phyloP scores from a whole-genome alignment of 1,140 invertebrate genomes.

The Diabrotica undecimpunctata region DNA sequence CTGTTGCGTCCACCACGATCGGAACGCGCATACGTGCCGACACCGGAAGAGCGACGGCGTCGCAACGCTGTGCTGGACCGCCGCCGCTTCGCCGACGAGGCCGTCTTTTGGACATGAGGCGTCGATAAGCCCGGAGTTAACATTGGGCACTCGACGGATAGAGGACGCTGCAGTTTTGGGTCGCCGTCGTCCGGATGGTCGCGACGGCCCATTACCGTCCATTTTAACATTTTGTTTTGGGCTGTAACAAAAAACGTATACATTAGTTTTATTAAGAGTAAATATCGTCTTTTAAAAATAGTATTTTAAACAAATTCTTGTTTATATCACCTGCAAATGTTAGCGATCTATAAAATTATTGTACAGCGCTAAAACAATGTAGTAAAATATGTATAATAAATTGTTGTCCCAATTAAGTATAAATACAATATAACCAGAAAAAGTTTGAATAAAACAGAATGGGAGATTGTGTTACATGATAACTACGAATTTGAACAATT shows the following conservation, averaged over 20 bases:
- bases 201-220: slow-evolving; percentile 39
- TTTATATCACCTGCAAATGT: background rate
- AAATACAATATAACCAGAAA: no score
- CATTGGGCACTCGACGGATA: slow-evolving; percentile 18
- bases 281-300: no score
- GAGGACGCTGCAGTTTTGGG: slow-evolving; percentile 22
- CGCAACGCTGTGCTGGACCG: slow-evolving; percentile 27
- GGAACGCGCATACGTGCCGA: slow-evolving; percentile 11
- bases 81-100: slow-evolving; percentile 32
- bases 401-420: no score
- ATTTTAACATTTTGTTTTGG: slow-evolving; percentile 41
- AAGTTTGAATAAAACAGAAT: no score
- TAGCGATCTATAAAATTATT: no score
- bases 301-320: background rate
- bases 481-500: no score
- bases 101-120: slow-evolving; percentile 12
- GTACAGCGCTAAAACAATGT: no score
- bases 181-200: slow-evolving; percentile 23
- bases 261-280: background rate
- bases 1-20: slow-evolving; percentile 27
- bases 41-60: slow-evolving; percentile 21
- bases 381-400: no score
- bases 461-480: no score
- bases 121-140: slow-evolving; percentile 21
- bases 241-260: background rate